A percentile compares a stretch with the other conserved stretches of the same genome.
Evolutionary conservation across 2,113 vertebrate species (phyloP).

Genomic region (Sigmodon hispidus): DNA sequence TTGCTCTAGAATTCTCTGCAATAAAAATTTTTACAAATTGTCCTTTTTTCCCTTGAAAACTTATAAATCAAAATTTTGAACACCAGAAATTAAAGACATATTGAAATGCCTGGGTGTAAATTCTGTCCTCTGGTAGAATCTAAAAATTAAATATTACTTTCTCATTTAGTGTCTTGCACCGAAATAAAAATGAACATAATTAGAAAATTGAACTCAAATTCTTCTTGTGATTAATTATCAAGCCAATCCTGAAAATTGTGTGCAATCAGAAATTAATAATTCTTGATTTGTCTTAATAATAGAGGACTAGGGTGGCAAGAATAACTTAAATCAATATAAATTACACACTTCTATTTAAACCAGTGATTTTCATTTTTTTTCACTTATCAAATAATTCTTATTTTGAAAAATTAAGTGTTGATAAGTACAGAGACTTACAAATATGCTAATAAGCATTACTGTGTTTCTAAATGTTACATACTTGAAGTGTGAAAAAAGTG

Average conservation of each 20-base stretch:
- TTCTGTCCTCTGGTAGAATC: background rate
- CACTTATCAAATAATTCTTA: background rate
- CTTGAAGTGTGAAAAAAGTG: background rate
- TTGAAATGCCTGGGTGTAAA: background rate
- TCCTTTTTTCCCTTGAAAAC: background rate
- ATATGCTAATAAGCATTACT: background rate
- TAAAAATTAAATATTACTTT: background rate
- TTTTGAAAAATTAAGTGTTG: conserved; percentile 31
- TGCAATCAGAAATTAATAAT: conserved; percentile 14
- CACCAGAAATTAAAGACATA: background rate
- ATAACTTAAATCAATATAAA: conserved; percentile 29
- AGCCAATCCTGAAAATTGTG: background rate
- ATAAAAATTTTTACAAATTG: background rate
- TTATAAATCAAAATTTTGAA: background rate
- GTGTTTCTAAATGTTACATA: background rate
- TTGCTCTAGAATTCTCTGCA: background rate
- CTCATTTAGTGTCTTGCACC: conserved; percentile 4
- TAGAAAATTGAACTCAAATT: conserved; percentile 6
- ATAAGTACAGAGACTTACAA: background rate
- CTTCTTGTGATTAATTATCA: conserved; percentile 3
- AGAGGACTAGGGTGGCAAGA: background rate
- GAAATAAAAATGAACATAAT: conserved; percentile 51
- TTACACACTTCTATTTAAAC: conserved; percentile 13
- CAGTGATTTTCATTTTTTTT: conserved; percentile 24
- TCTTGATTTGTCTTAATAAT: conserved; percentile 12